phyloP scores from a whole-genome alignment of 2,797 vertebrate genomes.

The Artibeus jamaicensis region DNA sequence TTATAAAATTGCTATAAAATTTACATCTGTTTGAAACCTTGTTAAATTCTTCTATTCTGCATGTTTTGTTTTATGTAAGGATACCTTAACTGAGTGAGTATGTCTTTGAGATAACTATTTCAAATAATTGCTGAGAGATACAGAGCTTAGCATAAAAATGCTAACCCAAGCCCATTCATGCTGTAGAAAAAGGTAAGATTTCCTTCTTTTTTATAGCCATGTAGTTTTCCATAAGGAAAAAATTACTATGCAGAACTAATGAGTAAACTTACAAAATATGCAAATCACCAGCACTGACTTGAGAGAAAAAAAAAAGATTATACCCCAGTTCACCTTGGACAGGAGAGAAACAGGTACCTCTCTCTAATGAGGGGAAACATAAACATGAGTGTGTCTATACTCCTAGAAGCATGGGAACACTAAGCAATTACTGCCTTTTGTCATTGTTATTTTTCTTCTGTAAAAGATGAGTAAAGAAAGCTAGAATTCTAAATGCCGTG shows the following conservation, averaged over 20 bases:
- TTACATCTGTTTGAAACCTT: not conserved
- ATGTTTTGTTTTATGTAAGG: not conserved
- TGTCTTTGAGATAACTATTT: not conserved
- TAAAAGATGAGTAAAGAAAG: not conserved
- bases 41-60: not conserved
- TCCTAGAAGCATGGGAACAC: not conserved
- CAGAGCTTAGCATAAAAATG: not conserved
- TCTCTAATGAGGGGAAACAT: not conserved
- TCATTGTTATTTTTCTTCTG: slow-evolving; percentile 15
- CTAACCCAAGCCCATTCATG: too few species aligned
- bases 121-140: not conserved
- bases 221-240: too few species aligned
- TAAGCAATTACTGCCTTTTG: not conserved
- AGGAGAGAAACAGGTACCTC: not conserved
- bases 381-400: not conserved
- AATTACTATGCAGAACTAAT: not conserved
- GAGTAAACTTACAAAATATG: not conserved
- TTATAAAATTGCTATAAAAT: slow-evolving; percentile 23
- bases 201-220: too few species aligned
- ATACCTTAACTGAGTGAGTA: not conserved
- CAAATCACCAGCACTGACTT: not conserved
- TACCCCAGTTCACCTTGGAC: not conserved
- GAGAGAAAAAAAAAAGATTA: not conserved
- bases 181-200: too few species aligned
- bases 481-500: not conserved